Evolutionary conservation across 2,888 invertebrate genomes (phyloP), one percentile per base, ranked within the genome.

Genomic region (Eretmocerus hayati): DNA sequence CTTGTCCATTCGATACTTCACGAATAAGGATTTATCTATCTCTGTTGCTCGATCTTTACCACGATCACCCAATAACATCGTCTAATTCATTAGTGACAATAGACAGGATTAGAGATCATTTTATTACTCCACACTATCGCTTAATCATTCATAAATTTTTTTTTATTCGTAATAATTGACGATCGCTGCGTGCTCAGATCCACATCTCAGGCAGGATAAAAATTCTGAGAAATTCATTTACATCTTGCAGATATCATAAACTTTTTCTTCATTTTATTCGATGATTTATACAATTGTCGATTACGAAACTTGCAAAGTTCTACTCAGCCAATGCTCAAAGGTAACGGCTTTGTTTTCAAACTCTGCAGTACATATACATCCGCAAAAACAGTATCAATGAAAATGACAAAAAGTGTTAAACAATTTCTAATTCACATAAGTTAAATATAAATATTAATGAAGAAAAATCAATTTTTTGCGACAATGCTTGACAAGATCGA

Each of bases 131-230:
- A 26, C 41, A 47, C 46, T 49, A 49, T 32, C 21, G 20, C 35
- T 44, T 44, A 42, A 22, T 26, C 26, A 38, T 48, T 42, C 32
- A 6, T 47, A 36, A 42, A 39, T 42, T 48, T 46, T 46, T 40
- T 42, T 38, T 53, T 53, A 50, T 32, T 46, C 20, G 38, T 53
- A 53, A 49, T 53, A 53, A 53, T 53, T 53, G 53, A 53, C 53
- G 42, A 43, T 39, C 45, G 21, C 48, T 48, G 21, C 46, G 45
- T 53, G 48, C 26, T 45, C 19, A 6, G 41, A 15, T 46, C 35
- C 26, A 35, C n/a, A 53, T 53, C 44, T 42, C 38, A 46, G 43
- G 53, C 49, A 40, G 42, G 48, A 53, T 50, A 50, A 53, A 53
- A 53, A 46, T 53, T 40, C 48, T 48, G 33, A 9, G 31, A 39